These are phyloP conservation scores for Spea multiplicata DNA, from an alignment of 2,113 vertebrate species.

Conservation along the genomic window DNA sequence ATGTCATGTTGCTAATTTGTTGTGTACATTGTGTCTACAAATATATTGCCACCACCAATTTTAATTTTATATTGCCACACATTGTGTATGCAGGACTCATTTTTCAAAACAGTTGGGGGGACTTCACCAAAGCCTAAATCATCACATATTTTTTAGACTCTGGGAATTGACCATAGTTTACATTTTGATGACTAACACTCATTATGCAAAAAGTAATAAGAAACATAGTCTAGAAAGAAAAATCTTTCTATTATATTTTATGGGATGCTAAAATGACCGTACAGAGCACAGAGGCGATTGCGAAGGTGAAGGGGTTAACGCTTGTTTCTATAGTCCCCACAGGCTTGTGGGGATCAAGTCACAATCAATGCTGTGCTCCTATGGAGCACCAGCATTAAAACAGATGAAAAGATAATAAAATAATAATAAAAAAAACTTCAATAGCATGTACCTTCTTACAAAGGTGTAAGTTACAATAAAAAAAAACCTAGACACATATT, in stretches of 20 bases:
- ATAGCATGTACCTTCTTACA: too few relatives aligned
- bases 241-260: not conserved
- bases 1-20: constrained; percentile 36
- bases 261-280: not conserved
- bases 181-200: constrained; percentile 19
- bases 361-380: too few relatives aligned
- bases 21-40: constrained; percentile 12
- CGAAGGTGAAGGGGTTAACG: too few relatives aligned
- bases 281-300: too few relatives aligned
- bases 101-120: constrained; percentile 44
- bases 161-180: constrained; percentile 22
- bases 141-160: constrained; percentile 20
- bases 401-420: too few relatives aligned
- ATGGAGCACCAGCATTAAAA: too few relatives aligned
- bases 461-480: too few relatives aligned
- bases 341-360: too few relatives aligned
- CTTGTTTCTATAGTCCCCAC: too few relatives aligned
- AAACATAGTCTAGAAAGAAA: not conserved
- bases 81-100: constrained; percentile 12
- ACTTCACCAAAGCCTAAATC: constrained; percentile 19
- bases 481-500: too few relatives aligned
- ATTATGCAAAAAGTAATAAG: not conserved
- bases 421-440: too few relatives aligned
- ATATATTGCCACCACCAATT: constrained; percentile 30
- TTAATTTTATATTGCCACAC: constrained; percentile 28